Evolutionary conservation across 2,797 vertebrate genomes (phyloP), one percentile per base, ranked within the genome.

Genomic region (Poecile montanus): DNA sequence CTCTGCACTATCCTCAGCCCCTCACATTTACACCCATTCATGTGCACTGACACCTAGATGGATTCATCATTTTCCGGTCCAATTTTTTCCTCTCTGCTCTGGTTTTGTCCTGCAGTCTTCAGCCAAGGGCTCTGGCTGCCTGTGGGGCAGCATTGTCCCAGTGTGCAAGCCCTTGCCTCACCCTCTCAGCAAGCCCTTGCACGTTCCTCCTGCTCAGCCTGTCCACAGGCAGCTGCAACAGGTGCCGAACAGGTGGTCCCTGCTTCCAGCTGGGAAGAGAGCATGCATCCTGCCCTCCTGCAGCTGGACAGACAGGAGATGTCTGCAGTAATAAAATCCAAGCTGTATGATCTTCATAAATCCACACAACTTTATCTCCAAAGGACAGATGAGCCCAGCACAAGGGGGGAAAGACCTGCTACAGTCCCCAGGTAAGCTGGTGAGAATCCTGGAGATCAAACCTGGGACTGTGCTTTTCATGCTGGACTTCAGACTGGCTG

Each of bases 401-500:
- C 38, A 11, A 0, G 6, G 51, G 0, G 2, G 47, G 20, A 67
- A 62, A 74, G 3, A 22, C 54, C 70, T 78, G 10, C 54, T 75
- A 4, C 54, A 53, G 32, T 42, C 20, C 26, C 32, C 4, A 7
- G 14, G 32, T 65, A 54, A 65, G 54, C n/a, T 34, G 34, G 7
- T 38, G 29, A 67, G 18, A 4, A 1, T 57, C 78, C 65, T 85
- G 58, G 57, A 88, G 60, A 65, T 44, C 54, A 57, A 50, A 61
- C 26, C 36, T 53, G 8, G 2, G 6, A 38, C 36, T 38, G 30
- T 74, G 25, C 17, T 87, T 47, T 75, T 32, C 1, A 0, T 5
- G 11, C 42, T 48, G 66, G 19, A 32, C 32, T 56, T 0, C 0
- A 0, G 47, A 30, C 18, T 81, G 57, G 53, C 51, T 70, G 36